Base-by-base conservation (phyloP, 1,140 invertebrate species). In the Pemphigus obesinymphae region DNA sequence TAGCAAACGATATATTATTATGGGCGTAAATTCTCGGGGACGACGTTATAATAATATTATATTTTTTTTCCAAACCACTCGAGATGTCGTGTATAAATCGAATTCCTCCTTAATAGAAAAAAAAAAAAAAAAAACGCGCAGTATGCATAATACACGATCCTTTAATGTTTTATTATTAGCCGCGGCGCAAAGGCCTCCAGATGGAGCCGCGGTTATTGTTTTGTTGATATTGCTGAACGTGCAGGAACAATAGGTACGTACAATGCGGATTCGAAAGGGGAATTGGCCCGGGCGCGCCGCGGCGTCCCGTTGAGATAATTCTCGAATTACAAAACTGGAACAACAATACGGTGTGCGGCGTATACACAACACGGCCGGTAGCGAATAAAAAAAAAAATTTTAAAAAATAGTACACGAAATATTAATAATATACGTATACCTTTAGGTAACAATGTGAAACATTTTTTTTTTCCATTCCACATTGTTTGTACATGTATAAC, bases 251-350 rank as follows among this genome's bases (percentile, higher is more conserved):
- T 80, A 10, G 76, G n/a, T 61, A 11, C 10, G 43, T 40, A 40
- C n/a, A 58, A 80, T 58, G 76, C 23, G 63, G 55, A 80, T 80
- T 80, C 23, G 53, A 63, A 61, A 80, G 55, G 76, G 76, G 75
- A 78, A 78, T 55, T 70, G 68, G 55, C 37, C 76, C 76, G n/a
- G 76, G 53, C 50, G 13, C n/a, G n/a, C n/a, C n/a, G 20, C 43
- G 31, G n/a, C 55, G 45, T 80, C 53, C 76, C 76, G 76, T 80
- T 31, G 76, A 61, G 76, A 58, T 61, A 63, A 80, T 80, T 80
- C 53, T 80, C 76, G 76, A 80, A 80, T 80, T 80, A 80, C 76
- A 63, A 78, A 78, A 80, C 55, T 61, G 55, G 50, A 80, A 58
- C 23, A 80, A 80, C 76, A 80, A 80, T 80, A 45, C 58, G 23